Conservation (phyloP, 1,140 invertebrate species). For the Meloidogyne floridensis region DNA sequence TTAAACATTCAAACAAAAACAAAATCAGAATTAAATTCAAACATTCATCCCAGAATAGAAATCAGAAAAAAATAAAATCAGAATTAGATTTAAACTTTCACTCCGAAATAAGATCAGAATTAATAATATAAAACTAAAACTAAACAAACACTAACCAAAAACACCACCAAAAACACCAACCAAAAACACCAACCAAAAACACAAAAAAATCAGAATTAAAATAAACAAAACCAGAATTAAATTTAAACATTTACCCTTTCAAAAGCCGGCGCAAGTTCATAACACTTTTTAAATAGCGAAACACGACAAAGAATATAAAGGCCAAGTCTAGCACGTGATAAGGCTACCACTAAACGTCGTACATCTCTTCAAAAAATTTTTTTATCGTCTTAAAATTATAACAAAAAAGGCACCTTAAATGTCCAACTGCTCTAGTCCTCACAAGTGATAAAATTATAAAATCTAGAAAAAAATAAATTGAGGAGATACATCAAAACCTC, state of each 20-base stretch:
- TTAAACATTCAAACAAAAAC: too few species aligned
- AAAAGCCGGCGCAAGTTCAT: constrained; percentile 91
- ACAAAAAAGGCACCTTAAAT: constrained; percentile 72
- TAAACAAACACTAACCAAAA: constrained; percentile 67
- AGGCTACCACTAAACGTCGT: constrained; percentile 90
- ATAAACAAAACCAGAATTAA: background rate
- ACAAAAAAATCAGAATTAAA: constrained; percentile 16
- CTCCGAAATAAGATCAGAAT: background rate
- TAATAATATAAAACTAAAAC: background rate
- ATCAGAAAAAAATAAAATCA: too few species aligned
- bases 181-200: background rate
- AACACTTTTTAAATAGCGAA: constrained; percentile 89
- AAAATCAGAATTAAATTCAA: too few species aligned
- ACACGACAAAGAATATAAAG: constrained; percentile 93
- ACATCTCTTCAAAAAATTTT: constrained; percentile 75
- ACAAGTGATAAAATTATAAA: constrained; percentile 94
- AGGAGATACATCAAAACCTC: too few species aligned
- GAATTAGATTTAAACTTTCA: background rate
- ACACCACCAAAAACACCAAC: too few species aligned
- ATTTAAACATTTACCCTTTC: constrained; percentile 73
- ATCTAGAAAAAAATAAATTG: constrained; percentile 67
- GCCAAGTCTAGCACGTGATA: constrained; percentile 94
- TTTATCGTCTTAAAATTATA: constrained; percentile 7
- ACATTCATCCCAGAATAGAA: too few species aligned
- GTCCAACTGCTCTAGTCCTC: constrained; percentile 90